Percentiles rank a stretch among this genome's conserved stretches.
These are phyloP conservation scores for Caenorhabditis japonica DNA, from an alignment of 2,888 invertebrate species.

Conservation along the genomic window DNA sequence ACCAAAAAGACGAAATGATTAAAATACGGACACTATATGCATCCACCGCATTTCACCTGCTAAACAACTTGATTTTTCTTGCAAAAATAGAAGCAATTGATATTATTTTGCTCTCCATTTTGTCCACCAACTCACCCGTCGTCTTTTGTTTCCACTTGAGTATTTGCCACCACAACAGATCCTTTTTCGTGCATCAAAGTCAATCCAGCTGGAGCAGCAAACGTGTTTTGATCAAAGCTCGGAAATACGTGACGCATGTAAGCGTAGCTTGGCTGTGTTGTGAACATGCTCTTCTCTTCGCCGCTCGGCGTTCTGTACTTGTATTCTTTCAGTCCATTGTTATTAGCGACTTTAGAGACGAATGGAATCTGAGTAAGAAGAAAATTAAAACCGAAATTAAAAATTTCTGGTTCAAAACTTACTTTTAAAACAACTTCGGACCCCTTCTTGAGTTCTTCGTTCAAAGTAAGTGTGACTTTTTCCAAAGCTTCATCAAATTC, in stretches of 20 bases:
- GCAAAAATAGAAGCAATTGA: no score
- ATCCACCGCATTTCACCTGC: no score
- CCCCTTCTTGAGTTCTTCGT: constrained; percentile 56
- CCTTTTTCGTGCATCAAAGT: constrained; percentile 42
- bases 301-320: constrained; percentile 27
- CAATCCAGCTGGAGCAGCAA: constrained; percentile 45
- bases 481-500: constrained; percentile 63
- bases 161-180: constrained; percentile 43
- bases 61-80: no score
- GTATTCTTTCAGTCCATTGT: constrained; percentile 46
- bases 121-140: constrained; percentile 25
- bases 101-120: no score
- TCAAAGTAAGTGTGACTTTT: constrained; percentile 64
- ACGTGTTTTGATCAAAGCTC: constrained; percentile 51
- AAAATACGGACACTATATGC: no score
- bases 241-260: constrained; percentile 52
- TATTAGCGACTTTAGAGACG: constrained; percentile 26
- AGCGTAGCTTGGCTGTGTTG: constrained; percentile 43
- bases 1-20: no score
- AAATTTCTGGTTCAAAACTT: neutral
- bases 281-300: constrained; percentile 39
- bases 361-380: constrained; percentile 53
- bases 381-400: neutral
- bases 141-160: constrained; percentile 27
- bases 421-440: constrained; percentile 43